Conservation (phyloP, 2,888 invertebrate species). For the Aethes cnicana region DNA sequence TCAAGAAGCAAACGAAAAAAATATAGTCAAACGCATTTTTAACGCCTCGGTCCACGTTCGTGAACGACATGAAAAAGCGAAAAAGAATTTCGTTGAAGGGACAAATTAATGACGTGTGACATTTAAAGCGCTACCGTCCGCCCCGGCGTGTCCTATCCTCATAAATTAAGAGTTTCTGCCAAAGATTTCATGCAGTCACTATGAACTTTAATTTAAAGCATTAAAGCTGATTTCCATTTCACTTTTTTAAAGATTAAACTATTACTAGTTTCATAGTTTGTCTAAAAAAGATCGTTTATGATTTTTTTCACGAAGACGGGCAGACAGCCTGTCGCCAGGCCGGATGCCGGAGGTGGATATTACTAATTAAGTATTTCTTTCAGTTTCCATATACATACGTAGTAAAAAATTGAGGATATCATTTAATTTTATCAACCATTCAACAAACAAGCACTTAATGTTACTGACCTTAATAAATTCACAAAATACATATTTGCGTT, state of each 20-base stretch:
- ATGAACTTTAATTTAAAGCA: not conserved
- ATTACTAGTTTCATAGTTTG: slow-evolving; percentile 40
- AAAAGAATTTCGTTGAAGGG: slow-evolving; percentile 40
- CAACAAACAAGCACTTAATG: too few species aligned
- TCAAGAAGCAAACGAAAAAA: too few species aligned
- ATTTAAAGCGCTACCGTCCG: slow-evolving; percentile 62
- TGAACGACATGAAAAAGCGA: slow-evolving; percentile 35
- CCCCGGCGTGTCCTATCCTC: slow-evolving; percentile 47
- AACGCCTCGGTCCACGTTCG: too few species aligned
- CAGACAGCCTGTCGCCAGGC: slow-evolving; percentile 67
- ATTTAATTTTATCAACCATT: too few species aligned
- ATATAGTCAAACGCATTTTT: too few species aligned
- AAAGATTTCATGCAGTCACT: slow-evolving; percentile 29
- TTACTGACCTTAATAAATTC: too few species aligned
- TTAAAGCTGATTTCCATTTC: slow-evolving; percentile 8
- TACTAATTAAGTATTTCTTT: slow-evolving; percentile 5
- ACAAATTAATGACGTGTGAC: slow-evolving; percentile 65
- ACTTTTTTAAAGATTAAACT: slow-evolving; percentile 37
- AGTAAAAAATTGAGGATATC: too few species aligned
- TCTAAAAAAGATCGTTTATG: slow-evolving; percentile 19
- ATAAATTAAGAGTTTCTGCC: slow-evolving; percentile 53
- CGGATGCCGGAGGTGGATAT: slow-evolving; percentile 46
- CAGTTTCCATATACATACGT: too few species aligned
- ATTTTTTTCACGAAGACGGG: slow-evolving; percentile 41
- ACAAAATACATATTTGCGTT: too few species aligned